These are phyloP conservation scores for Poecile atricapillus DNA, from an alignment of 2,113 vertebrate genomes.

Conservation along the genomic window DNA sequence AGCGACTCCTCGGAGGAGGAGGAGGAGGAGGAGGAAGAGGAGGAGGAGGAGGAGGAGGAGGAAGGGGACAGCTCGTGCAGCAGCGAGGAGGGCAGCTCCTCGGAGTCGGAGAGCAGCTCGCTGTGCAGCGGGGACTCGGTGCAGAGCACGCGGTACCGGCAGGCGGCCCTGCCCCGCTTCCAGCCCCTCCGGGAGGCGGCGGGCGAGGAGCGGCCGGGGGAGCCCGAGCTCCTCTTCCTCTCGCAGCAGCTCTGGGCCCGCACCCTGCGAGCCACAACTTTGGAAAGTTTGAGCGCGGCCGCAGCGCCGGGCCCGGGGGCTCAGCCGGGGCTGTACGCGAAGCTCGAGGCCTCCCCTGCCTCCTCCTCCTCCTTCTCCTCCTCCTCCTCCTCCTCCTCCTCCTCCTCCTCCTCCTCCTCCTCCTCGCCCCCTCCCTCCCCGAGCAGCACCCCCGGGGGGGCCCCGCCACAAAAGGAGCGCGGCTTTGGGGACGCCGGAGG, in stretches of 20 bases:
- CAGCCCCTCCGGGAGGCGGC: not conserved
- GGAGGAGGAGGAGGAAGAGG: slow-evolving; percentile 56
- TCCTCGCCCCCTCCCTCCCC: not conserved
- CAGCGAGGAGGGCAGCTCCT: slow-evolving; percentile 61
- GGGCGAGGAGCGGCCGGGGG: not conserved
- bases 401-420: not conserved
- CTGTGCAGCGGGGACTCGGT: slow-evolving; percentile 65
- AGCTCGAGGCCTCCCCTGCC: not conserved
- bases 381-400: not conserved
- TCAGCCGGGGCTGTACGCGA: not conserved
- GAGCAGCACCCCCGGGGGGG: not conserved
- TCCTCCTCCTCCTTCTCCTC: not conserved
- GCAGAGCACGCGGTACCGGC: slow-evolving; percentile 60
- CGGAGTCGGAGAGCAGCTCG: slow-evolving; percentile 67
- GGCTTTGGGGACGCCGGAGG: slow-evolving; percentile 7
- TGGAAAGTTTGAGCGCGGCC: slow-evolving; percentile 39
- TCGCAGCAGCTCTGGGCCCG: slow-evolving; percentile 45
- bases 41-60: slow-evolving; percentile 65
- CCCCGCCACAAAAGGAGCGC: not conserved
- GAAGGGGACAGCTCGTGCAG: slow-evolving; percentile 67
- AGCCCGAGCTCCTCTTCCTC: slow-evolving; percentile 22
- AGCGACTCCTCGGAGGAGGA: slow-evolving; percentile 50
- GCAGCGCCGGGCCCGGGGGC: not conserved
- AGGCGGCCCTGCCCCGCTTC: slow-evolving; percentile 44
- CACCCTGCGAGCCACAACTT: slow-evolving; percentile 38